phyloP scores from a whole-genome alignment of 2,888 invertebrate species.

The Scaptomyza cyrtandrae region DNA sequence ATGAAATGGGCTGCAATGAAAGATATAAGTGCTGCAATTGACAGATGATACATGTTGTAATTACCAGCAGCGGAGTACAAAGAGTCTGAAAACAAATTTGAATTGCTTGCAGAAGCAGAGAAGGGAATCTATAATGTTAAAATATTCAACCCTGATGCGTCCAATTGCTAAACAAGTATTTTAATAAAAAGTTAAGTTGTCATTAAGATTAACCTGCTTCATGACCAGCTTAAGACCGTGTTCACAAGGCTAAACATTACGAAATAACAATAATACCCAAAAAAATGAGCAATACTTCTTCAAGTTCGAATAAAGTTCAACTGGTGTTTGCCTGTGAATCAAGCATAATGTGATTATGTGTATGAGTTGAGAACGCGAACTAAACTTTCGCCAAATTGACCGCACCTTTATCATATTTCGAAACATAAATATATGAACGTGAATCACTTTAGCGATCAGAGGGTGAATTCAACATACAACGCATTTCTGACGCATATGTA shows the following conservation, averaged over 20 bases:
- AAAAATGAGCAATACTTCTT: slow-evolving; percentile 21
- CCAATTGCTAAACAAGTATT: slow-evolving; percentile 17
- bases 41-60: slow-evolving; percentile 24
- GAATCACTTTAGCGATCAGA: slow-evolving; percentile 30
- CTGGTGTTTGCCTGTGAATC: slow-evolving; percentile 21
- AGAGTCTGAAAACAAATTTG: slow-evolving; percentile 10
- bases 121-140: slow-evolving; percentile 29
- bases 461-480: background rate
- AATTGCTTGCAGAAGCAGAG: slow-evolving; percentile 3
- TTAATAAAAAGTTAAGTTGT: slow-evolving; percentile 35
- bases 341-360: slow-evolving; percentile 1
- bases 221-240: slow-evolving; percentile 37
- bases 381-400: slow-evolving; percentile 38
- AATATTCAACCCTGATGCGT: slow-evolving; percentile 19
- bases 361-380: background rate
- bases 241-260: slow-evolving; percentile 52
- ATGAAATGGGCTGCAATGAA: slow-evolving; percentile 10
- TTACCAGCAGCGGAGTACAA: slow-evolving; percentile 11
- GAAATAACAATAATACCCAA: slow-evolving; percentile 12
- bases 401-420: slow-evolving; percentile 31
- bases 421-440: slow-evolving; percentile 16
- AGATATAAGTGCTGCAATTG: slow-evolving; percentile 26
- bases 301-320: slow-evolving; percentile 25
- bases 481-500: slow-evolving; percentile 35
- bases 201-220: slow-evolving; percentile 55